phyloP scores from a whole-genome alignment of 2,888 invertebrate species.

The Hypselothyrea guttata region DNA sequence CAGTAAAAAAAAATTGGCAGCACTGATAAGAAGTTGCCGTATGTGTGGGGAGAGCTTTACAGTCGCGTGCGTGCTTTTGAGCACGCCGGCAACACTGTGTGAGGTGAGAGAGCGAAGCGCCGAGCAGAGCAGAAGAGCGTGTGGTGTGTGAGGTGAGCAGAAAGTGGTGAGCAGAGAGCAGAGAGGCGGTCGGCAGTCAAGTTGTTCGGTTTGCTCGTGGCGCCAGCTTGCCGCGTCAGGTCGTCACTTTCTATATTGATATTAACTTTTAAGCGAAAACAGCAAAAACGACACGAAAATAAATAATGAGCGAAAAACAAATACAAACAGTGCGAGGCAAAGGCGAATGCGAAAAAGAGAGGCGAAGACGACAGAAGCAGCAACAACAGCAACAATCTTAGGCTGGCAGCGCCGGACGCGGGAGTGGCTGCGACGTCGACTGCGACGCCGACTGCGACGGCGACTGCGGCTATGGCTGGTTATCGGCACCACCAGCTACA shows the following conservation, averaged over 20 bases:
- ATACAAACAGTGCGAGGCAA: conserved; percentile 53
- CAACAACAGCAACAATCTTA: conserved; percentile 49
- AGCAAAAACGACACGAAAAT: conserved; percentile 73
- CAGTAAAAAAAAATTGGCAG: too few relatives aligned
- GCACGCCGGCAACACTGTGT: conserved; percentile 65
- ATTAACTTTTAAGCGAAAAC: conserved; percentile 78
- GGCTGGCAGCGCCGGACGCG: conserved; percentile 33
- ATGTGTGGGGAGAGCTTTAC: conserved; percentile 35
- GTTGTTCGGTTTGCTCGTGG: conserved; percentile 63
- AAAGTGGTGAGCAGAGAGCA: conserved; percentile 20
- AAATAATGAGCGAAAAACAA: conserved; percentile 72
- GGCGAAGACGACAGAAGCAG: conserved; percentile 16
- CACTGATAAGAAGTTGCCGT: too few relatives aligned
- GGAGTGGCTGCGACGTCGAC: conserved; percentile 33
- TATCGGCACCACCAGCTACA: conserved; percentile 42
- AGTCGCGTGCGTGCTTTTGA: conserved; percentile 70
- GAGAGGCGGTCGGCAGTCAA: conserved; percentile 53
- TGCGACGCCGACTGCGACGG: conserved; percentile 9
- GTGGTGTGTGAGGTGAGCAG: background rate
- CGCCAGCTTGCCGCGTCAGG: conserved; percentile 80
- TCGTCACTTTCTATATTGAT: conserved; percentile 80
- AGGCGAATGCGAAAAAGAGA: conserved; percentile 41
- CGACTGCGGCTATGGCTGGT: conserved; percentile 38
- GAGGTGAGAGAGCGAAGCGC: conserved; percentile 1
- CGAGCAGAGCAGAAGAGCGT: background rate